Percentiles rank a stretch among this genome's conserved stretches.
Evolutionary conservation across 2,113 vertebrate genomes (phyloP).

Genomic region (Hippolais icterina): DNA sequence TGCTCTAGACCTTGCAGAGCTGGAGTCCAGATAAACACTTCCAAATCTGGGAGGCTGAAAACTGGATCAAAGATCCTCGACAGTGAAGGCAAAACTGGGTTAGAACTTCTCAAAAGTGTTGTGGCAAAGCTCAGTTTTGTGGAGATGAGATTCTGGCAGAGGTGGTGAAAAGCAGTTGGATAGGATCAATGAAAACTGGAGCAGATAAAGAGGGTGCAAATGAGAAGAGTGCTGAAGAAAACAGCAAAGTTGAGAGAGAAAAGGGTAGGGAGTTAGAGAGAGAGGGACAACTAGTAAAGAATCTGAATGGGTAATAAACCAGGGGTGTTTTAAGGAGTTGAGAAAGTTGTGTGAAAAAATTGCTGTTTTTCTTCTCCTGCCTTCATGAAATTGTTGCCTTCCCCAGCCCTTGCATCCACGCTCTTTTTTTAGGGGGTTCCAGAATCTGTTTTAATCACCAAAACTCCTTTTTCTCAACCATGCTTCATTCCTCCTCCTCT

Average conservation of each 20-base stretch:
- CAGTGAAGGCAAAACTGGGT: not conserved
- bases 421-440: accelerated
- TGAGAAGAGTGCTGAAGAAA: not conserved
- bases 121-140: not conserved
- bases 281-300: not conserved
- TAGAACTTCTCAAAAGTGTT: not conserved
- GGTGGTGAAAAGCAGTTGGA: not conserved
- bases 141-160: not conserved
- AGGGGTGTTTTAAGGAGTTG: not conserved
- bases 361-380: not conserved
- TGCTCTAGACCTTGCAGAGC: not conserved
- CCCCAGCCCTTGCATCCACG: not conserved
- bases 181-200: not conserved
- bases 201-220: not conserved
- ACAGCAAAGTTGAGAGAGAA: not conserved
- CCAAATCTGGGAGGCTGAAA: not conserved
- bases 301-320: not conserved
- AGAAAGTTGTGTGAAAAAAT: not conserved
- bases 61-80: not conserved
- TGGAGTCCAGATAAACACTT: not conserved
- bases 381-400: not conserved
- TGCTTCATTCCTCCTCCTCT: not conserved
- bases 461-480: not conserved
- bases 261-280: accelerated
- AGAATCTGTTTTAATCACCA: not conserved